Base-by-base conservation (phyloP, 2,797 vertebrate species). In the Brachymystax lenok region DNA sequence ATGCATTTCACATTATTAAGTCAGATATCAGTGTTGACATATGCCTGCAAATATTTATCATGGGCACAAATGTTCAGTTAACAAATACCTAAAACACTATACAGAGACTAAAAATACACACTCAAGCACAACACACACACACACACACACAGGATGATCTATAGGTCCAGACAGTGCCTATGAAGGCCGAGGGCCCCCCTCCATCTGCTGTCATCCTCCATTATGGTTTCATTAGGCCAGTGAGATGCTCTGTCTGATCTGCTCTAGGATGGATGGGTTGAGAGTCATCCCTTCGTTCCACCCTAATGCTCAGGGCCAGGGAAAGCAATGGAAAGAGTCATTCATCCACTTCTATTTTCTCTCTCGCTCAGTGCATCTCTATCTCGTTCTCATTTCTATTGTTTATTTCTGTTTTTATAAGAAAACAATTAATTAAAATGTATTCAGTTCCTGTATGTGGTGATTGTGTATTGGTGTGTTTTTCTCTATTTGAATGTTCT, bases 191-290 rank as follows among this genome's bases (percentile, higher is more conserved):
- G 8, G 74, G 78, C 78, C 78, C 69, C 73, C 35, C 74, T 78
- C 75, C 78, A 79, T 83, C 74, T 75, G 67, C 82, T 86, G 86
- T 88, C 89, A 86, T 85, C 78, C 79, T 79, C 82, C 73, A 84
- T 90, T 88, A 89, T 82, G 83, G 81, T 86, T 89, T 90, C 86
- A 87, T 92, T 86, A 88, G 69, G 69, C 69, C 50, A 17, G n/a
- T 33, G 76, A 79, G 70, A 63, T 75, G 76, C 77, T 74, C 80
- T 54, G 77, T 77, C 79, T 75, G 52, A 76, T 77, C 79, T 75
- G 52, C 61, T 76, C 52, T 27, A 24, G 78, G 71, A 85, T 54
- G 73, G 71, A 86, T 85, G 74, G 78, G 40, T 82, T 82, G 81
- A 82, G 67, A 61, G 30, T 66, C 52, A 73, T 80, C 82, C 74